Percentiles rank a stretch among this genome's conserved stretches.
Evolutionary conservation across 2,113 vertebrate species (phyloP).

Genomic region (Stigmatopora argus): DNA sequence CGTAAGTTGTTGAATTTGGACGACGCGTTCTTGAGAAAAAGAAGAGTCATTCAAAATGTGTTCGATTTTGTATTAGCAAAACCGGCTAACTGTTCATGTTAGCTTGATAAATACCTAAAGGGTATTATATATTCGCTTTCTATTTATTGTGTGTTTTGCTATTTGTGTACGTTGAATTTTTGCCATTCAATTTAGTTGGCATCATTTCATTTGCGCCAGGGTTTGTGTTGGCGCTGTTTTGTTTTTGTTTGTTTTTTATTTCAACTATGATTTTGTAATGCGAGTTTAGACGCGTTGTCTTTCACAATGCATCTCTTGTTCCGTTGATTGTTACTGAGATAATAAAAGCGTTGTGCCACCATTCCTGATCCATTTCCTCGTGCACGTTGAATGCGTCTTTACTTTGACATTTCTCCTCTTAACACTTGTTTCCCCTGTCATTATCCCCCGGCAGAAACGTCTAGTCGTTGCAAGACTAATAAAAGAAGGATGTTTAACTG

Average conservation of each 20-base stretch:
- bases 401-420: not conserved
- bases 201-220: not conserved
- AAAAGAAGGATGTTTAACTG: conserved; percentile 40
- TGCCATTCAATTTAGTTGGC: not conserved
- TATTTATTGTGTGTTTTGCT: not conserved
- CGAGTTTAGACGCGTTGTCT: conserved; percentile 27
- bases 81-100: conserved; percentile 51
- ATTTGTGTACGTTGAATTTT: not conserved
- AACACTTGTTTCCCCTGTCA: not conserved
- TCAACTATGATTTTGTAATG: conserved; percentile 14
- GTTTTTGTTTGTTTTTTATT: conserved; percentile 14
- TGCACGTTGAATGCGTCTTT: not conserved
- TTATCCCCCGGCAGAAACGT: conserved; percentile 19
- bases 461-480: conserved; percentile 14
- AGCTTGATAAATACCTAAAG: conserved; percentile 37
- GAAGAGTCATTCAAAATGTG: conserved; percentile 23
- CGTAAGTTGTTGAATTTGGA: not conserved
- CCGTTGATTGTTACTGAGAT: not conserved
- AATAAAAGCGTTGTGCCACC: conserved; percentile 6
- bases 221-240: conserved; percentile 2
- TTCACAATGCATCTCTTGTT: not conserved
- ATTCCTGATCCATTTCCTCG: not conserved
- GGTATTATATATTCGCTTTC: not conserved
- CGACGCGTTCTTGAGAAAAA: conserved; percentile 12
- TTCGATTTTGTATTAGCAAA: conserved; percentile 54